Evolutionary conservation across 2,888 invertebrate genomes (phyloP), one percentile per base, ranked within the genome.

Genomic region (Tromatobia lineatoria): DNA sequence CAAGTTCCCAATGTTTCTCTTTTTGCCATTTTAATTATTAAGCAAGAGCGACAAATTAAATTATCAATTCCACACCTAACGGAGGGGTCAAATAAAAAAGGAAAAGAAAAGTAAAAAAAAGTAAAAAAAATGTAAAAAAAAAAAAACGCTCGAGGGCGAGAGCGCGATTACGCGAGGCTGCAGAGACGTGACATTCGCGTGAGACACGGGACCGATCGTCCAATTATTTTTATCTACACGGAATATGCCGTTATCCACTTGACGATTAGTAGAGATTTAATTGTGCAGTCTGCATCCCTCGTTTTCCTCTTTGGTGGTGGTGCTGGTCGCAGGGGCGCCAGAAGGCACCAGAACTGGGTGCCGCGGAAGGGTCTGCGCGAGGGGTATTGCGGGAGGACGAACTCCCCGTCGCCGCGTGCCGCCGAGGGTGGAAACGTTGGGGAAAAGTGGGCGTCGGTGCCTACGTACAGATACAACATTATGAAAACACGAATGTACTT

Each of bases 401-500:
- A 76, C 76, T 52, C 52, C 47, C 15, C 34, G 34, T n/a, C n/a
- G 29, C 34, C 34, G 29, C 20, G 34, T n/a, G 34, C n/a, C 59
- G 82, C 86, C 70, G 85, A 87, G 83, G 86, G 87, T 88, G 87
- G 87, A 89, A 83, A 76, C 74, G 83, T 81, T 80, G 83, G 90
- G 90, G 89, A 82, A 89, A 88, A 91, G 90, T 91, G 92, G 91
- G 91, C 92, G 91, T 92, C 92, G 91, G 89, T 90, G 90, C 88
- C 89, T 90, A 90, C 89, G 93, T 93, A 92, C 92, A 93, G 93
- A 93, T 93, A 93, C 93, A 92, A 93, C 93, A 93, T 93, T 93
- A 93, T 93, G 93, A 93, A 93, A 93, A 93, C 93, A 93, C 93
- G 93, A 93, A 93, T 93, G 93, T 93, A 93, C 93, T 93, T 93